Base-by-base conservation (phyloP, 2,888 invertebrate species). In the Lysandra coridon region DNA sequence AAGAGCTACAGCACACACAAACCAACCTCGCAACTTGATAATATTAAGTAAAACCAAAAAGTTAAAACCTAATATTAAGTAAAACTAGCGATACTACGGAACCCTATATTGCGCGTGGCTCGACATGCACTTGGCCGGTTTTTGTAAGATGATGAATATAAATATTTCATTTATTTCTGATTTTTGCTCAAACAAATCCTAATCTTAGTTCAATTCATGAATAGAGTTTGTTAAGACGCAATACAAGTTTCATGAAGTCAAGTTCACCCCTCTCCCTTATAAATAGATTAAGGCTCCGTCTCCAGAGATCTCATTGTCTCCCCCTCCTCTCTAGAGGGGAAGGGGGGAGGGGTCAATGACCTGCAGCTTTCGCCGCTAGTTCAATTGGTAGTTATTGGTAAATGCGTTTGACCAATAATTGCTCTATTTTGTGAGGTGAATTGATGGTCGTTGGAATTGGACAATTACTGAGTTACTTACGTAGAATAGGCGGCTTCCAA, bases 281-380 rank as follows among this genome's bases (percentile, higher is more conserved):
- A 53, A 75, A 30, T 76, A 53, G 53, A 76, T 76, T 76, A 76
- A 76, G 76, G 76, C 57, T 53, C 76, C 76, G 57, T 76, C 76
- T 53, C 76, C 33, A 17, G 76, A 14, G 76, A 76, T 57, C 30
- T 44, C 49, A 57, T 53, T 75, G 75, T 75, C 75, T 75, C 74
- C 53, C 30, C 57, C 75, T 75, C 44, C 53, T 14, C 76, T 33
- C 57, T 6, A 1, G 49, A 40, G 57, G 33, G 40, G 6, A 30
- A 40, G 57, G 33, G 40, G 6, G 74, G 44, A 30, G 73, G 33
- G 40, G 7, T 53, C 76, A 76, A 57, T 53, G 76, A 76, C 76
- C 76, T 76, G 33, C 69, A 33, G 69, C 69, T 37, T 69, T 69
- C 69, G 33, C 69, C 69, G 33, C 69, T 33, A 14, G 33, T 69